Evolutionary conservation across 1,140 invertebrate species (phyloP).

Genomic region (Pogonomyrmex californicus): DNA sequence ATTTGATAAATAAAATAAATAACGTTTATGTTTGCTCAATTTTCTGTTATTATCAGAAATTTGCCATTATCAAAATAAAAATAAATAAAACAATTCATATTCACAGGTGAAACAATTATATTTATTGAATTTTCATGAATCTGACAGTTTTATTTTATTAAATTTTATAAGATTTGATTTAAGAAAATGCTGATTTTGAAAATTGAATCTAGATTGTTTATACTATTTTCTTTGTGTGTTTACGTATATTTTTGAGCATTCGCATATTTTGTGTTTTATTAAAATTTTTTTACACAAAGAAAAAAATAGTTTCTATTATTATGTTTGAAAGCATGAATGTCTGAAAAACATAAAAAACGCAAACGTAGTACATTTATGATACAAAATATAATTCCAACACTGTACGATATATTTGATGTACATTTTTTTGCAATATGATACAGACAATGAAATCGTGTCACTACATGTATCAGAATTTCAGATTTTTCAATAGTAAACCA

Average conservation of each 20-base stretch:
- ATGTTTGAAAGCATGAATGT: not conserved
- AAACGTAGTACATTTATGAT: not conserved
- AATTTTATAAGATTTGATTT: not conserved
- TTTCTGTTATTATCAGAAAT: not conserved
- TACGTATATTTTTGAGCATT: not conserved
- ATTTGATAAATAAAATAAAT: not conserved
- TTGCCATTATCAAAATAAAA: not conserved
- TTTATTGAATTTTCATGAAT: conserved; percentile 5
- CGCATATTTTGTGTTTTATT: not conserved
- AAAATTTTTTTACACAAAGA: not conserved
- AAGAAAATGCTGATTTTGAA: conserved; percentile 6
- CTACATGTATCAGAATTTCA: not conserved
- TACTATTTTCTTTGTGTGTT: not conserved
- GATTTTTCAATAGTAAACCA: conserved; percentile 12
- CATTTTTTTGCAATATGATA: not conserved
- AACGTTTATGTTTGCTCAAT: conserved; percentile 19
- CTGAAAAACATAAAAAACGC: not conserved
- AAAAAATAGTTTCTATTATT: not conserved
- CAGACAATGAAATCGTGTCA: not conserved
- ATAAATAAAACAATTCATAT: not conserved
- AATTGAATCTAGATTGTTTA: conserved; percentile 1
- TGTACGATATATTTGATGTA: not conserved
- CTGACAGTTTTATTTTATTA: not conserved
- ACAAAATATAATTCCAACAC: not conserved
- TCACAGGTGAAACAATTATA: not conserved